Percentiles rank a stretch among this genome's conserved stretches.
Evolutionary conservation across 2,888 invertebrate species (phyloP).

Genomic region (Achlya flavicornis): DNA sequence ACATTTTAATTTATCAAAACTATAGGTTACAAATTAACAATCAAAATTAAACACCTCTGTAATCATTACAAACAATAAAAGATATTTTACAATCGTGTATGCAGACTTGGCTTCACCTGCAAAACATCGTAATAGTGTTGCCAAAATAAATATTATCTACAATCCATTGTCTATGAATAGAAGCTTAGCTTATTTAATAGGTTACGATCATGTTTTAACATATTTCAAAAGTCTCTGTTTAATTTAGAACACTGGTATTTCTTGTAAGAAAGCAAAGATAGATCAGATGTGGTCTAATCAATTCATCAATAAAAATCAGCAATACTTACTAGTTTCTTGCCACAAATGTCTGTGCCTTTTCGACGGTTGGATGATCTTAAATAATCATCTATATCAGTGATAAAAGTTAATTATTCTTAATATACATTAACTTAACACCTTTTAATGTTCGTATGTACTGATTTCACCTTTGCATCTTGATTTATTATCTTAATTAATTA

Average conservation of each 20-base stretch:
- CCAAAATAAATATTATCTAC: neutral
- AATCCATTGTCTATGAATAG: neutral
- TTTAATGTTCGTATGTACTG: neutral
- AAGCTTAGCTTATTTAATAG: neutral
- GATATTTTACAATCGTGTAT: neutral
- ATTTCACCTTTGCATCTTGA: constrained; percentile 10
- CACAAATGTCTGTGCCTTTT: too few relatives aligned
- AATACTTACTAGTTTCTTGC: too few relatives aligned
- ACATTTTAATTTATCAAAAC: neutral
- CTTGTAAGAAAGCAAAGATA: too few relatives aligned
- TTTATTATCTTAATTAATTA: neutral
- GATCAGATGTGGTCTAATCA: too few relatives aligned
- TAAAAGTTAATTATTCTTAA: neutral
- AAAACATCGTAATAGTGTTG: neutral
- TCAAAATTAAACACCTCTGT: too few relatives aligned
- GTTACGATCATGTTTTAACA: too few relatives aligned
- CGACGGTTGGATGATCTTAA: too few relatives aligned
- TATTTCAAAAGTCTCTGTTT: too few relatives aligned
- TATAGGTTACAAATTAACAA: too few relatives aligned
- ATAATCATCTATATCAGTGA: neutral
- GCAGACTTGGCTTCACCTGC: neutral
- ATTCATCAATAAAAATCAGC: too few relatives aligned
- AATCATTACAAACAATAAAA: too few relatives aligned
- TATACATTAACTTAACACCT: neutral
- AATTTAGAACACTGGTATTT: too few relatives aligned